A percentile compares a stretch with the other conserved stretches of the same genome.
Conservation (phyloP, 2,888 invertebrate species). For the Campoletis raptor region DNA sequence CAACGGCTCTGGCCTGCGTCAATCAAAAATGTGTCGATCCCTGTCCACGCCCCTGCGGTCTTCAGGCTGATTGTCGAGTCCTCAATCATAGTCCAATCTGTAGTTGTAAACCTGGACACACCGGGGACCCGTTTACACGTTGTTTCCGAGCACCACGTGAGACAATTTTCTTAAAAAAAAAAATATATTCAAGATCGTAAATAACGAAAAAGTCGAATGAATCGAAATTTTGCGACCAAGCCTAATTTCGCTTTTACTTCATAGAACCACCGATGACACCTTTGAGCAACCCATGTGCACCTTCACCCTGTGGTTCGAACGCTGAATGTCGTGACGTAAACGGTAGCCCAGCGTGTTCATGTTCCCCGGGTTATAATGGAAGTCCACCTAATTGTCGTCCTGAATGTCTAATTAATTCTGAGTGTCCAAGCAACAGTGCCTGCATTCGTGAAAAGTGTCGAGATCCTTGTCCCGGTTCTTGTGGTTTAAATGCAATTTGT, state of each 20-base stretch:
- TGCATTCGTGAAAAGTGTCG: constrained; percentile 93
- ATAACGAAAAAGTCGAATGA: neutral
- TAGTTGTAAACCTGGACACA: constrained; percentile 84
- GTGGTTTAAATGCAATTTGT: constrained; percentile 92
- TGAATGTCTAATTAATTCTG: constrained; percentile 89
- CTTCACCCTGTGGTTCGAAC: constrained; percentile 92
- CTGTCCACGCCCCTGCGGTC: constrained; percentile 92
- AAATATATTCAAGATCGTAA: no score
- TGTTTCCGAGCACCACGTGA: constrained; percentile 76
- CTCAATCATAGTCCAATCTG: constrained; percentile 89
- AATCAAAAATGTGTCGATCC: constrained; percentile 93
- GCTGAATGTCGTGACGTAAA: constrained; percentile 91
- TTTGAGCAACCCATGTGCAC: constrained; percentile 87
- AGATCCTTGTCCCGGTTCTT: constrained; percentile 93
- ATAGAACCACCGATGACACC: constrained; percentile 29
- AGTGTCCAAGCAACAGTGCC: constrained; percentile 90
- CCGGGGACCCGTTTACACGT: constrained; percentile 85
- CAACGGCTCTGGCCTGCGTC: constrained; percentile 90
- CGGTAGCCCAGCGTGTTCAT: constrained; percentile 87
- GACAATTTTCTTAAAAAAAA: constrained; percentile 79
- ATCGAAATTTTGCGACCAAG: neutral
- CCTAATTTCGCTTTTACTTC: constrained; percentile 80
- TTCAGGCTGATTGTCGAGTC: constrained; percentile 90
- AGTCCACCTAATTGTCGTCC: constrained; percentile 89
- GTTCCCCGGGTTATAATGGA: constrained; percentile 87